These are phyloP conservation scores for Drosophila lutescens DNA, from an alignment of 2,888 invertebrate genomes.

Conservation along the genomic window DNA sequence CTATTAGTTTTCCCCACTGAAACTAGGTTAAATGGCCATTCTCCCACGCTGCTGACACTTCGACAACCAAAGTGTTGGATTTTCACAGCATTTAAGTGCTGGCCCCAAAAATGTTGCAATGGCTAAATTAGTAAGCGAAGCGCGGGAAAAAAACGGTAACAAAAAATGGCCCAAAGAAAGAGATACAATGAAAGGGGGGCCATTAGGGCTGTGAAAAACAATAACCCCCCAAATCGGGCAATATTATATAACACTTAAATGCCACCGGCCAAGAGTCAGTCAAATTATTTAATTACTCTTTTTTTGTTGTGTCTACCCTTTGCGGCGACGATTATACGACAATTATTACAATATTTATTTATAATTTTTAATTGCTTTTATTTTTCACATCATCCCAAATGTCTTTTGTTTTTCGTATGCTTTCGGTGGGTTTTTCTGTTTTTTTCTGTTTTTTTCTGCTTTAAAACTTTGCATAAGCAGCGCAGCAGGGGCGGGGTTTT, in stretches of 20 bases:
- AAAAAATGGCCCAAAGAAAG: neutral
- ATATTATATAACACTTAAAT: slow-evolving; percentile 23
- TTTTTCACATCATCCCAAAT: slow-evolving; percentile 32
- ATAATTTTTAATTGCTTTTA: slow-evolving; percentile 45
- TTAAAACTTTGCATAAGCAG: slow-evolving; percentile 7
- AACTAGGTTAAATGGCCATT: neutral
- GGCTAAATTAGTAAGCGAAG: slow-evolving; percentile 10
- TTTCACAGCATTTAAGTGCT: slow-evolving; percentile 24
- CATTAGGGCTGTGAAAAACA: slow-evolving; percentile 12
- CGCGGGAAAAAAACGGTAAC: slow-evolving; percentile 1
- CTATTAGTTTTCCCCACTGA: neutral
- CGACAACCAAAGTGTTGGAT: slow-evolving; percentile 21
- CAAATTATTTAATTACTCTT: slow-evolving; percentile 21
- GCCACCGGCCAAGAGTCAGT: neutral
- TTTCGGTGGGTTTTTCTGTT: slow-evolving; percentile 11
- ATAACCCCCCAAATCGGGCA: slow-evolving; percentile 14
- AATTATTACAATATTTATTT: slow-evolving; percentile 37
- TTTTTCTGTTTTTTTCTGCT: slow-evolving; percentile 1
- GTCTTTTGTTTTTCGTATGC: slow-evolving; percentile 15
- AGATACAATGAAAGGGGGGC: slow-evolving; percentile 4
- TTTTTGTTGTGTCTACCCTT: slow-evolving; percentile 2
- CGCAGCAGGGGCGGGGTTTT: neutral
- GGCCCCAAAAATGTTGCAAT: slow-evolving; percentile 27
- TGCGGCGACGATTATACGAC: slow-evolving; percentile 19
- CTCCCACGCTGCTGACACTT: slow-evolving; percentile 30